Evolutionary conservation across 2,888 invertebrate species (phyloP).

Genomic region (Odontothrips loti): DNA sequence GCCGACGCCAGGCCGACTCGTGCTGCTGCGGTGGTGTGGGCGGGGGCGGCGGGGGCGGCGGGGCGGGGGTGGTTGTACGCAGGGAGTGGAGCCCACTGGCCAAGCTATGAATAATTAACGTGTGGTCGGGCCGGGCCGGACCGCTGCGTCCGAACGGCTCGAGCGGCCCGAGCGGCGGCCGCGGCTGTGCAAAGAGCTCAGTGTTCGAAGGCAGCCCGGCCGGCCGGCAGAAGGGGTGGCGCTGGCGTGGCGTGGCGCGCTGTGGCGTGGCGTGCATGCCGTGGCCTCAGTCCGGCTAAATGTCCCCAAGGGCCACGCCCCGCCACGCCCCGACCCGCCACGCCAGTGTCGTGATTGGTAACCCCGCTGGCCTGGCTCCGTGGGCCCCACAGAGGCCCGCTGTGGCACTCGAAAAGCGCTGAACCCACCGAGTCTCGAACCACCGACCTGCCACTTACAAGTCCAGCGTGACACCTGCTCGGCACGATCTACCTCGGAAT

Average conservation of each 20-base stretch:
- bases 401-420: too few species aligned
- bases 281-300: conserved; percentile 10
- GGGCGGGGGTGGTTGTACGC: neutral
- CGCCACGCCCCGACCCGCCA: neutral
- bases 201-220: neutral
- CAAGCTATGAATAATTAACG: conserved; percentile 21
- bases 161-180: neutral
- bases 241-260: neutral
- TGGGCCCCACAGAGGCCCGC: neutral
- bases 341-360: neutral
- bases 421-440: too few species aligned
- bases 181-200: too few species aligned
- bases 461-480: too few species aligned
- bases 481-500: too few species aligned
- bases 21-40: neutral
- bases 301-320: conserved; percentile 8
- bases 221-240: neutral
- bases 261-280: neutral
- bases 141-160: neutral
- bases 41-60: neutral
- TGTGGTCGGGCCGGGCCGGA: neutral
- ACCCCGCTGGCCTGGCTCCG: neutral
- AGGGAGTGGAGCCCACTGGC: neutral
- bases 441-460: too few species aligned
- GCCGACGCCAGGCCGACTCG: neutral